These are phyloP conservation scores for Mandrillus leucophaeus DNA, from an alignment of 2,113 vertebrate species.

Conservation along the genomic window DNA sequence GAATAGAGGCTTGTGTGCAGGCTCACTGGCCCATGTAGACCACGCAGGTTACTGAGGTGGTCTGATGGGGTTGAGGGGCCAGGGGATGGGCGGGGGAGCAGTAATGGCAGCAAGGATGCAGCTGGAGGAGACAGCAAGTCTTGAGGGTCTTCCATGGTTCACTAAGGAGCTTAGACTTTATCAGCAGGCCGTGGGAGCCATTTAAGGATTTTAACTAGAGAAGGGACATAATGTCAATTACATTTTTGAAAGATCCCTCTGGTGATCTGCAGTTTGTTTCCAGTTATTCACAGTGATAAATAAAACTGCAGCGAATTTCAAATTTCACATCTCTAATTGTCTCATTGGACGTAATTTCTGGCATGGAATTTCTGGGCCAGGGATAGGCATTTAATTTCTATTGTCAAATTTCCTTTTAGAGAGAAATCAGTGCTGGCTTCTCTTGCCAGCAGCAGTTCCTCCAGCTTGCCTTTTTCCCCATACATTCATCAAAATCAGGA, in stretches of 20 bases:
- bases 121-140: neutral
- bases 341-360: neutral
- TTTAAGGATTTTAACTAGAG: neutral
- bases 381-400: neutral
- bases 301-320: neutral
- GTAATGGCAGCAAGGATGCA: neutral
- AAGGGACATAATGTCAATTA: neutral
- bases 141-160: neutral
- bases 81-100: accelerated
- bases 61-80: neutral
- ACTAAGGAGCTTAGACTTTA: neutral
- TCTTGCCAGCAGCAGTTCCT: accelerated
- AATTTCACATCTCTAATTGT: neutral
- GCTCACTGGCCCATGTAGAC: neutral
- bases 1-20: no score
- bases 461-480: neutral
- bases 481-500: neutral
- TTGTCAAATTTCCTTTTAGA: neutral
- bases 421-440: neutral
- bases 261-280: neutral
- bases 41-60: neutral
- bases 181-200: neutral
- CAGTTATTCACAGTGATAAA: neutral
- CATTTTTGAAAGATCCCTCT: neutral
- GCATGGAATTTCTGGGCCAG: neutral